Evolutionary conservation across 2,113 vertebrate species (phyloP), one percentile per base, ranked within the genome.

Genomic region (Centropus bengalensis): DNA sequence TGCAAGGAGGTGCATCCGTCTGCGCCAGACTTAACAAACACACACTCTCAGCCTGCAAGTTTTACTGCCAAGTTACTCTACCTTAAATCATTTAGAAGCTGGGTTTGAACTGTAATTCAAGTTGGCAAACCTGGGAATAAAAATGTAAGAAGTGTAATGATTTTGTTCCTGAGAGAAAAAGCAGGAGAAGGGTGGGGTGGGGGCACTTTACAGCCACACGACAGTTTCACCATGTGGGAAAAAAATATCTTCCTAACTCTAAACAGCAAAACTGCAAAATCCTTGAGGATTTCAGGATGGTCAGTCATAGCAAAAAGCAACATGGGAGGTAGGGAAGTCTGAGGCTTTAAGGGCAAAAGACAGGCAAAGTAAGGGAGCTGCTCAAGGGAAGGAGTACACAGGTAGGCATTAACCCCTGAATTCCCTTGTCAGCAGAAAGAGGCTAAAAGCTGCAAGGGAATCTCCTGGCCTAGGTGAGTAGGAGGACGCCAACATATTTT

Each of bases 1-100:
- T 4, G 22, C n/a, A 45, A 91, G 93, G 82, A 89, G 81, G 89
- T 58, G 79, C 42, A 44, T 52, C 82, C 32, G 8, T 38, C 91
- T 83, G 85, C 81, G 82, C 94, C 88, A 95, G 89, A 78, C 88
- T 88, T 86, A 62, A 59, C 76, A 91, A 89, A 90, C 89, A 58
- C 88, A 18, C 14, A 0, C 60, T 83, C 60, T 89, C 88, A 70
- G 58, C 79, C 93, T 52, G 68, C 27, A 13, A 59, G 27, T 56
- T 80, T 75, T 8, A 3, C 79, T 91, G 91, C 71, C 94, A 87
- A 94, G 47, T 67, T 59, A 30, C 32, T 93, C 85, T 94, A 90
- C 85, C 93, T 95, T 91, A 91, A 95, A 87, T 95, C 89, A 77
- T 71, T 89, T 56, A 0, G 66, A 63, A 89, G 68, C 30, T 58